Conservation (phyloP, 2,113 vertebrate species). For the Etia nguti region DNA sequence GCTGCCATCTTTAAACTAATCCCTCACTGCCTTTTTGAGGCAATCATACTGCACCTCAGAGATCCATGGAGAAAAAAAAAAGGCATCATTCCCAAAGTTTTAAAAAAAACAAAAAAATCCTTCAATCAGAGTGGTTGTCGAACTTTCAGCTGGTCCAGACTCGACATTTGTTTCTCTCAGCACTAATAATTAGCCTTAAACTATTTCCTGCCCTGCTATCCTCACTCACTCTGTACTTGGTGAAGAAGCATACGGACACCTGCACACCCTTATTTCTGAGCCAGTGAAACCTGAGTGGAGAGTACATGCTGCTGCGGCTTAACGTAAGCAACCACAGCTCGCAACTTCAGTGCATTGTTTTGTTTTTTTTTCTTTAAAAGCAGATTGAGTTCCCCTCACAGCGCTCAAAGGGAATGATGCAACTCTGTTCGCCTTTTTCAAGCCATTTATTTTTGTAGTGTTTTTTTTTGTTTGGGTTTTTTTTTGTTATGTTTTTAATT, state of each 20-base stretch:
- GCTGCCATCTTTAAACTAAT: constrained; percentile 69
- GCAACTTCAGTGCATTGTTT: constrained; percentile 45
- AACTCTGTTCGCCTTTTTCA: constrained; percentile 66
- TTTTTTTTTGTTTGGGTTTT: constrained; percentile 14
- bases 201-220: constrained; percentile 64
- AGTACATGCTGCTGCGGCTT: constrained; percentile 56
- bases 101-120: background rate
- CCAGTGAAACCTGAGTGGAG: constrained; percentile 68
- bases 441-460: constrained; percentile 67
- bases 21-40: constrained; percentile 59
- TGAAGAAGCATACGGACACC: constrained; percentile 67
- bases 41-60: constrained; percentile 70
- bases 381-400: constrained; percentile 39
- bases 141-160: constrained; percentile 59
- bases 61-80: constrained; percentile 38
- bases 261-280: constrained; percentile 78
- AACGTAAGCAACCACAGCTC: constrained; percentile 48
- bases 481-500: background rate
- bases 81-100: constrained; percentile 70
- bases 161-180: constrained; percentile 61
- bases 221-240: constrained; percentile 59
- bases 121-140: constrained; percentile 67
- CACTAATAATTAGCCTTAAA: constrained; percentile 80
- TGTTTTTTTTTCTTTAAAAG: constrained; percentile 19
- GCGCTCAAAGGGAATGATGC: constrained; percentile 69